phyloP scores from a whole-genome alignment of 2,797 vertebrate species.

The Passerculus sandwichensis region DNA sequence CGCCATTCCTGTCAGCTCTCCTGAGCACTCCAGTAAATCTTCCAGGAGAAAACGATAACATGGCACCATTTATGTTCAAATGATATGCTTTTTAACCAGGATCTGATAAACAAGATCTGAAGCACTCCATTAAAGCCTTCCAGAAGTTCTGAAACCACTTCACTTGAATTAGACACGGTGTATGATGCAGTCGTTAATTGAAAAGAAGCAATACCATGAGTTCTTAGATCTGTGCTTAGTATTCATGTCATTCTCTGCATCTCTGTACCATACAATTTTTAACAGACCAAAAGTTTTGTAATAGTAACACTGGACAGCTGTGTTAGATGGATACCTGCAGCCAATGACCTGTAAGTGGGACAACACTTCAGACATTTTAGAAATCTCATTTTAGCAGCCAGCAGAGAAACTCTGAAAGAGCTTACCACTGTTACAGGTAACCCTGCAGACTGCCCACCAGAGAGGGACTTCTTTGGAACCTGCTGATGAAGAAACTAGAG shows the following conservation, averaged over 20 bases:
- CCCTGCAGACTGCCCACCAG: background rate
- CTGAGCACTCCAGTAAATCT: background rate
- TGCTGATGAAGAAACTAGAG: background rate
- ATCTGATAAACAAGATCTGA: constrained; percentile 30
- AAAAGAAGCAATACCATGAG: background rate
- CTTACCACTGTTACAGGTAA: background rate
- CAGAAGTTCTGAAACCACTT: background rate
- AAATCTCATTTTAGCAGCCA: background rate
- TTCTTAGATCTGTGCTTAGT: background rate
- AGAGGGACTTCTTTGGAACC: background rate
- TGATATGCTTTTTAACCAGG: constrained; percentile 1
- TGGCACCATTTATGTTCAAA: constrained; percentile 6
- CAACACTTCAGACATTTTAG: background rate
- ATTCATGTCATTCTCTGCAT: background rate
- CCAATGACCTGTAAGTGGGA: background rate
- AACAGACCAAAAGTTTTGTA: background rate
- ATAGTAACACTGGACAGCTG: background rate
- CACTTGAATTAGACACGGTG: background rate
- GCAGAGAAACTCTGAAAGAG: background rate
- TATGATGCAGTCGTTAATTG: background rate
- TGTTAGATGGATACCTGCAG: background rate
- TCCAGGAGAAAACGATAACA: background rate
- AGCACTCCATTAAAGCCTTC: constrained; percentile 12
- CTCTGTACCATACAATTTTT: background rate
- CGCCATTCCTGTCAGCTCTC: background rate